Evolutionary conservation across 1,140 invertebrate species (phyloP).

Genomic region (Geopemphigus sp.): DNA sequence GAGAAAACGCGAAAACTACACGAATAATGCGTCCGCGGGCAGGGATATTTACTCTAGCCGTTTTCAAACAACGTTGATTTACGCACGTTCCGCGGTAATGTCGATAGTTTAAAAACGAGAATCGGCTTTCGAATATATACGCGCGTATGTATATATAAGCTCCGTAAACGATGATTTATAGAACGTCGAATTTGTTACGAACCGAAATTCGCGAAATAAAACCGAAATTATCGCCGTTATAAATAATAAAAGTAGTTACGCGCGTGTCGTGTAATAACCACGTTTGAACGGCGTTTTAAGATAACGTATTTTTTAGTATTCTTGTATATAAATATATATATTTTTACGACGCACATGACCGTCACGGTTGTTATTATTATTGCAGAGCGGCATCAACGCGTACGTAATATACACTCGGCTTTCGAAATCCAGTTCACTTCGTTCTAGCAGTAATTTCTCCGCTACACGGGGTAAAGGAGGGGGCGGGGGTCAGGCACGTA

Average conservation of each 20-base stretch:
- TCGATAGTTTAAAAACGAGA: neutral
- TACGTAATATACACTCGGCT: neutral
- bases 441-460: no score
- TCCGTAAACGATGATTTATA: neutral
- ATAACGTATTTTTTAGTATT: slow-evolving; percentile 4
- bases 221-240: slow-evolving; percentile 9
- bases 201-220: neutral
- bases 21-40: neutral
- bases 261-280: slow-evolving; percentile 1
- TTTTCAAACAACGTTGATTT: slow-evolving; percentile 9
- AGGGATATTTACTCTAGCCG: neutral
- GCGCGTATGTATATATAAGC: neutral
- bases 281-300: neutral
- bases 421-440: neutral
- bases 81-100: neutral
- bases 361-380: neutral
- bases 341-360: neutral
- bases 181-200: neutral
- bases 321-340: no score
- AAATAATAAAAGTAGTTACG: neutral
- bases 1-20: neutral
- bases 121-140: no score
- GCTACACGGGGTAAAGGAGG: no score
- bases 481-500: neutral
- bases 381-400: neutral